phyloP scores from a whole-genome alignment of 2,797 vertebrate genomes.

The Octomys mimax region DNA sequence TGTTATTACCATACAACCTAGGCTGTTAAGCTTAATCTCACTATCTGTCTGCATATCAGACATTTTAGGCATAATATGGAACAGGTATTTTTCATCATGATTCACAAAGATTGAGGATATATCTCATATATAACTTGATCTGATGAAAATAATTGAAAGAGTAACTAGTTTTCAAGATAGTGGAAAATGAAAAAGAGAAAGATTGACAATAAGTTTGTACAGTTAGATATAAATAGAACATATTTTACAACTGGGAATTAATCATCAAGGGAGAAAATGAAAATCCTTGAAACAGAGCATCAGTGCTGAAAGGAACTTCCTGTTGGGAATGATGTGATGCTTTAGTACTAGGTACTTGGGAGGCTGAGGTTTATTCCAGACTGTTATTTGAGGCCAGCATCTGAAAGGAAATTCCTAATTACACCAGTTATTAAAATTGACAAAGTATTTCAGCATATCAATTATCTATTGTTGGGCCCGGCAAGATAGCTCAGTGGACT shows the following conservation, averaged over 20 bases:
- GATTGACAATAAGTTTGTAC: neutral
- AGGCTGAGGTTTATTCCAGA: neutral
- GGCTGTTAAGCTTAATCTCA: no score
- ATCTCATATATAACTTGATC: neutral
- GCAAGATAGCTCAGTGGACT: no score
- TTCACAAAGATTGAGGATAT: neutral
- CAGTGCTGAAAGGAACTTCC: neutral
- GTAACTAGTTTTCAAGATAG: neutral
- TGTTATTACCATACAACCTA: no score
- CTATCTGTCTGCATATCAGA: no score
- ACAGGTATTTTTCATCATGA: neutral
- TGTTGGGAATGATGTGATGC: no score
- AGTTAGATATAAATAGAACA: neutral
- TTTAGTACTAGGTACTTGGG: neutral
- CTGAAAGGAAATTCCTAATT: neutral
- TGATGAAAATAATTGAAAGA: slow-evolving; percentile 12
- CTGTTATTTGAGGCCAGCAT: neutral
- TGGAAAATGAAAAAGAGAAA: slow-evolving; percentile 5
- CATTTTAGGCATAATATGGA: no score
- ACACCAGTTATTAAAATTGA: neutral
- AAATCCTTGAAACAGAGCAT: neutral
- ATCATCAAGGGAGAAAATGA: neutral
- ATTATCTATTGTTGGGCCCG: neutral
- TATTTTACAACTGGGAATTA: neutral
- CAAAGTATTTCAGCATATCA: neutral